Conservation (phyloP, 1,140 invertebrate species). For the Augochlora pura region DNA sequence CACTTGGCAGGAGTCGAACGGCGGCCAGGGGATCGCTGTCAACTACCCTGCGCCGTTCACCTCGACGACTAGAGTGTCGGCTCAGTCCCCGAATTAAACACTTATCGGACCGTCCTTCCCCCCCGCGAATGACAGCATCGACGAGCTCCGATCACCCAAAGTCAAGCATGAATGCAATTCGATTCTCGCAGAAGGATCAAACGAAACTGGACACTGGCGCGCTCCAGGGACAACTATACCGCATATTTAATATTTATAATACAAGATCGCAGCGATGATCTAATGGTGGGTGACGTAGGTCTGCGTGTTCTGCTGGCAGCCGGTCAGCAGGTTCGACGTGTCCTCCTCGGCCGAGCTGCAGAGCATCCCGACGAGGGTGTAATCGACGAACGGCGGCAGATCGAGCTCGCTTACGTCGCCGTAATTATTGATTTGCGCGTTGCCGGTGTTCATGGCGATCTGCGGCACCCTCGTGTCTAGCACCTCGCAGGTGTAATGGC, state of each 20-base stretch:
- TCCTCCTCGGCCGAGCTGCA: conserved; percentile 74
- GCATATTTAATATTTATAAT: conserved; percentile 58
- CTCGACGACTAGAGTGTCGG: no score
- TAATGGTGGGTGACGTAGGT: conserved; percentile 76
- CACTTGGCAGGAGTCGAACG: no score
- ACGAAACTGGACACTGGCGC: background rate
- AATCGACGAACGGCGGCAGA: conserved; percentile 76
- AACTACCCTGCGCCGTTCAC: no score
- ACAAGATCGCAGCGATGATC: conserved; percentile 37
- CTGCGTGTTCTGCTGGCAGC: conserved; percentile 65
- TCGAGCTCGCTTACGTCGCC: conserved; percentile 71
- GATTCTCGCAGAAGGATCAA: background rate
- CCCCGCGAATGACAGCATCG: background rate
- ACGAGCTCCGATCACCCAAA: background rate
- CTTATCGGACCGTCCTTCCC: background rate
- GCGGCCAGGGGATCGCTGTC: no score
- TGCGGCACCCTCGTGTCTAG: conserved; percentile 72
- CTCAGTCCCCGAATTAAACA: background rate
- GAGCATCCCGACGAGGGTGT: conserved; percentile 77
- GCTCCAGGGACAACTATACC: conserved; percentile 47
- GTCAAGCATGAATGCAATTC: background rate
- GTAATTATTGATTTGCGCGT: conserved; percentile 46
- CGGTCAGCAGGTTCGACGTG: conserved; percentile 42
- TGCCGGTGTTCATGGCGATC: conserved; percentile 42
- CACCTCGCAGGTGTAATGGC: conserved; percentile 76